These are phyloP conservation scores for Aix galericulata DNA, from an alignment of 2,113 vertebrate species.

Conservation along the genomic window DNA sequence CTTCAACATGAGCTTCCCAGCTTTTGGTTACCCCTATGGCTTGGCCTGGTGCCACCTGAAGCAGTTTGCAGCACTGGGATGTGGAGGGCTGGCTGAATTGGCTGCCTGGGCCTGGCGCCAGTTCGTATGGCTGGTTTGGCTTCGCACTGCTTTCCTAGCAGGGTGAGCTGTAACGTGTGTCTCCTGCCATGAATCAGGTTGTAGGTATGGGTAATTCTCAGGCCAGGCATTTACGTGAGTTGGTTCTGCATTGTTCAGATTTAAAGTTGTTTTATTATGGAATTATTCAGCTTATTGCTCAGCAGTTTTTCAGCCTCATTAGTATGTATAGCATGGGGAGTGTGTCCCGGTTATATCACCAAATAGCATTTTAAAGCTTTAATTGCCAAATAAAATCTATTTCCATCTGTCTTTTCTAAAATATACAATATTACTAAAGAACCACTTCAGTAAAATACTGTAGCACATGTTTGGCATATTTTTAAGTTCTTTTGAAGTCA, in stretches of 20 bases:
- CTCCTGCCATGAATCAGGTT: constrained; percentile 29
- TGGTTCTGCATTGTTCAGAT: not conserved
- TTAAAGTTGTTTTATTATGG: constrained; percentile 35
- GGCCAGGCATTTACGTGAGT: not conserved
- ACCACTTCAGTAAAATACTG: constrained; percentile 5
- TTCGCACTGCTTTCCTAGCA: not conserved
- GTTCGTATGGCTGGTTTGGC: constrained; percentile 28
- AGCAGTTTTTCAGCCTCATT: constrained; percentile 14
- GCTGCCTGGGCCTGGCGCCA: constrained; percentile 48
- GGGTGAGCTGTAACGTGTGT: constrained; percentile 14
- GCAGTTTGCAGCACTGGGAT: not conserved
- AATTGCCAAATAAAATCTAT: not conserved
- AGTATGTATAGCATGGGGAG: not conserved
- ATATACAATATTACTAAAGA: not conserved
- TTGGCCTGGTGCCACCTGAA: constrained; percentile 29
- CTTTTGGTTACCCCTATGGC: constrained; percentile 28
- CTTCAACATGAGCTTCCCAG: constrained; percentile 1
- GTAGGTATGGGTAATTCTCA: constrained; percentile 36
- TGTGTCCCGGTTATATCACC: not conserved
- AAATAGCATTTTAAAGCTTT: not conserved
- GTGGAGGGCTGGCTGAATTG: constrained; percentile 26
- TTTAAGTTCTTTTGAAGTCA: constrained; percentile 27
- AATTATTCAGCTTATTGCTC: constrained; percentile 42
- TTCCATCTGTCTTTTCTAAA: not conserved
- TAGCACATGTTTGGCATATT: not conserved